Percentiles rank a stretch among this genome's conserved stretches.
phyloP scores from a whole-genome alignment of 2,113 vertebrate genomes.

The Psammodynastes pulverulentus region DNA sequence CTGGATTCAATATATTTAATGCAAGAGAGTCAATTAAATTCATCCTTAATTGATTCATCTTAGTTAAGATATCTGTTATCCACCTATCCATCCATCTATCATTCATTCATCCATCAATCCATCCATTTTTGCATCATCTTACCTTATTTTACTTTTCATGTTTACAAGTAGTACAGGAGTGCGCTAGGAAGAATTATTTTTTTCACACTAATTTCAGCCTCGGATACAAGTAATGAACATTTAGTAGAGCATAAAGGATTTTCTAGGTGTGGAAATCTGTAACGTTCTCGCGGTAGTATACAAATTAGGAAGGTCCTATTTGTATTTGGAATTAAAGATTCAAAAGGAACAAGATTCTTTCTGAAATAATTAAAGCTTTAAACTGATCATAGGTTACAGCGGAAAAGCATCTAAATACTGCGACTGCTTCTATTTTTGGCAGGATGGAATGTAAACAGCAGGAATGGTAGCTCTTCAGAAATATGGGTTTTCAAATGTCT shows the following conservation, averaged over 20 bases:
- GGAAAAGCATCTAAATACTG: neutral
- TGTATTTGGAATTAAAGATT: neutral
- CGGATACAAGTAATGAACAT: neutral
- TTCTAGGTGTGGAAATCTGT: neutral
- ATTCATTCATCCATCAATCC: neutral
- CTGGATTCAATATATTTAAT: neutral
- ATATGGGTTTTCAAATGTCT: neutral
- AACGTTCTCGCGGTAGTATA: neutral
- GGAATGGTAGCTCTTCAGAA: neutral
- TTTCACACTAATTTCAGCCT: neutral
- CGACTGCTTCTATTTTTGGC: neutral
- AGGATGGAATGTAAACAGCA: neutral
- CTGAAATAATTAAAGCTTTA: neutral
- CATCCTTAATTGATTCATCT: slow-evolving; percentile 20
- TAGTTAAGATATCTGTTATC: neutral
- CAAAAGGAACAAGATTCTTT: neutral
- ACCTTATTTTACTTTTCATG: neutral
- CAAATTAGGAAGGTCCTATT: neutral
- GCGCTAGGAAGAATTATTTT: neutral
- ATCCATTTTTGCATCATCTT: neutral
- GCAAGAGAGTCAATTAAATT: neutral
- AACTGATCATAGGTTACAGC: neutral
- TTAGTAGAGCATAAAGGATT: neutral
- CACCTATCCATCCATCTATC: neutral
- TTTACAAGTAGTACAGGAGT: neutral